phyloP scores from a whole-genome alignment of 2,113 vertebrate genomes.

The Cettia cetti region DNA sequence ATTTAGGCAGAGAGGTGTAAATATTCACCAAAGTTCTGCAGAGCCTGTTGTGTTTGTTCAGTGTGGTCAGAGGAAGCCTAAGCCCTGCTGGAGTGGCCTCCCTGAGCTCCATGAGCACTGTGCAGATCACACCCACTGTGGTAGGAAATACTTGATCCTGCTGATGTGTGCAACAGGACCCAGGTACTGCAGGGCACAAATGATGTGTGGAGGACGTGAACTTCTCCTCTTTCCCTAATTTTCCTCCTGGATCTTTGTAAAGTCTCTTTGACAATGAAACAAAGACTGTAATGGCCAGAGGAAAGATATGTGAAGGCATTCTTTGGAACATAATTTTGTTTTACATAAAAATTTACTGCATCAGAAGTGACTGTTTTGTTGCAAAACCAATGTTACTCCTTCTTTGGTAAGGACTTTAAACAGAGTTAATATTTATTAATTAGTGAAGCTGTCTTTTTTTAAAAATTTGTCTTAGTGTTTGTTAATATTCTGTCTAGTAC shows the following conservation, averaged over 20 bases:
- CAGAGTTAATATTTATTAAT: not conserved
- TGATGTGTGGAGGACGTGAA: not conserved
- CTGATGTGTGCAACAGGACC: fast-evolving
- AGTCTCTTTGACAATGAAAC: not conserved
- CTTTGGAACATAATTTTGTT: not conserved
- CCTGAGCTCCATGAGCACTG: fast-evolving
- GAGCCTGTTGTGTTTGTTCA: not conserved
- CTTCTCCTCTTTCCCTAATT: not conserved
- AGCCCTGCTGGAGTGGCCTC: fast-evolving
- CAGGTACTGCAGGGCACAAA: not conserved
- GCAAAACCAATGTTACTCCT: not conserved
- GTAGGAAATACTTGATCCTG: not conserved
- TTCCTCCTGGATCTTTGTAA: not conserved
- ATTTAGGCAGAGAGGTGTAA: not conserved
- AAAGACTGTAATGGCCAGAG: not conserved
- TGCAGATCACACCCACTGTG: fast-evolving
- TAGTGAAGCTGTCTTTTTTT: not conserved
- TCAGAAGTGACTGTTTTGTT: not conserved
- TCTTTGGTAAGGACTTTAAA: not conserved
- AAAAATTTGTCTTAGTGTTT: not conserved
- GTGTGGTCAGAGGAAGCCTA: not conserved
- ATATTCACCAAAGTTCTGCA: not conserved
- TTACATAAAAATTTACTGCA: not conserved
- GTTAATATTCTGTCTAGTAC: not conserved
- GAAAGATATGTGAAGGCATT: not conserved